Percentiles rank a stretch among this genome's conserved stretches.
These are phyloP conservation scores for Ferdinandea cuprea DNA, from an alignment of 2,888 invertebrate genomes.

Conservation along the genomic window DNA sequence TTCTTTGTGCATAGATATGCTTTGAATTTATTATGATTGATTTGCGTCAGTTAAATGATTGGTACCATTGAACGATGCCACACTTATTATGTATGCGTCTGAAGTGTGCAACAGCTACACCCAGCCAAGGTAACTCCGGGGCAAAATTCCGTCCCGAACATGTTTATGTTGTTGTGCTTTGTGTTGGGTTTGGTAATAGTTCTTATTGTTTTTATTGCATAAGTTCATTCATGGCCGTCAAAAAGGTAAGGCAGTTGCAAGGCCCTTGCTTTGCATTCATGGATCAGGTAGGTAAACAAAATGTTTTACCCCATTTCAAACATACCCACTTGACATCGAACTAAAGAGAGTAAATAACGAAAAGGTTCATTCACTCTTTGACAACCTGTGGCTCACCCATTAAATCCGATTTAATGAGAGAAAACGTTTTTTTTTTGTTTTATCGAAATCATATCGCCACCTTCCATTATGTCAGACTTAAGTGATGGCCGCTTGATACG, in stretches of 20 bases:
- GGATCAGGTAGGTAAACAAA: conserved; percentile 30
- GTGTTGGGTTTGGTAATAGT: conserved; percentile 40
- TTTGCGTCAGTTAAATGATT: conserved; percentile 37
- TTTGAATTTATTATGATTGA: conserved; percentile 55
- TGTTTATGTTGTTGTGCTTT: conserved; percentile 26
- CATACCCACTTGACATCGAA: conserved; percentile 11
- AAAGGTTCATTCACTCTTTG: conserved; percentile 14
- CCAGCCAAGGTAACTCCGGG: conserved; percentile 52
- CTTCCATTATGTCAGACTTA: conserved; percentile 28
- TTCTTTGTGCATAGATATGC: conserved; percentile 39
- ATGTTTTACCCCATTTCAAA: conserved; percentile 6
- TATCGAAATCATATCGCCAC: conserved; percentile 15
- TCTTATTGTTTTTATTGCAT: conserved; percentile 55
- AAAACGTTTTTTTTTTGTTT: conserved; percentile 25
- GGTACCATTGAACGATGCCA: conserved; percentile 1
- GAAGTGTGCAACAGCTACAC: conserved; percentile 64
- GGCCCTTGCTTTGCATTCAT: conserved; percentile 54
- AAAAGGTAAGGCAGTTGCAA: conserved; percentile 32
- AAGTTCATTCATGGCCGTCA: conserved; percentile 47
- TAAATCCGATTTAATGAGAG: conserved; percentile 18
- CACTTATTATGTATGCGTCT: conserved; percentile 46
- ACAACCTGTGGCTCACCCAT: neutral
- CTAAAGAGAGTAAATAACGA: no score
- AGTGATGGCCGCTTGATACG: conserved; percentile 16
- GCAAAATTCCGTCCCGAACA: conserved; percentile 43